Evolutionary conservation across 2,888 invertebrate species (phyloP), one percentile per base, ranked within the genome.

Genomic region (Pachliopta kotzebuea): DNA sequence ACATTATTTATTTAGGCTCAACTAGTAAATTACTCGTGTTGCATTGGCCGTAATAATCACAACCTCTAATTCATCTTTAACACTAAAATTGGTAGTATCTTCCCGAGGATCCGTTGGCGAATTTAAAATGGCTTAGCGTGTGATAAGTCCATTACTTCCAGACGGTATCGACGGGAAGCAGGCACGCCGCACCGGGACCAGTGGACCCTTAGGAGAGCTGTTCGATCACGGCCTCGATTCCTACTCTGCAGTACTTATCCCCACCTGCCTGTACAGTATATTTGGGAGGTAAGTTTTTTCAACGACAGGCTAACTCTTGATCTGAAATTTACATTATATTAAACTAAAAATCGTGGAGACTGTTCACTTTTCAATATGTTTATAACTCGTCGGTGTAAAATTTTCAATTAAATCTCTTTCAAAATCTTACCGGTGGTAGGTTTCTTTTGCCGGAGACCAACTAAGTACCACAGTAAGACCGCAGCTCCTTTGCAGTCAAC

Each of bases 121-220:
- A 45, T 45, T n/a, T 45, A 3, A n/a, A 45, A 45, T 45, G 45
- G 9, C 45, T 4, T 6, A 18, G 45, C n/a, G 7, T 14, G n/a
- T 45, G 7, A 45, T 45, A 45, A n/a, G 7, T 45, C 1, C n/a
- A n/a, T 9, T 42, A 45, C 24, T 79, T 86, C 4, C 84, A 95
- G 99, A 99, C 93, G 99, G 99, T 24, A 98, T 98, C 70, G 99
- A 99, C 91, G 99, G 99, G 4, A 99, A 99, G 85, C 99, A 99
- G 84, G 99, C 99, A 0, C 93, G 99, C 55, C 93, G 98, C 66
- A 99, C 99, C 1, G 96, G 97, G 62, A 95, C 98, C 14, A 97
- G 97, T 68, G 97, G 98, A 0, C 99, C 99, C 0, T 89, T 99
- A 52, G 99, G 99, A 8, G 99, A 99, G 88, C 92, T 99, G 56